These are phyloP conservation scores for Cantharis nigra DNA, from an alignment of 2,888 invertebrate species.

Conservation along the genomic window DNA sequence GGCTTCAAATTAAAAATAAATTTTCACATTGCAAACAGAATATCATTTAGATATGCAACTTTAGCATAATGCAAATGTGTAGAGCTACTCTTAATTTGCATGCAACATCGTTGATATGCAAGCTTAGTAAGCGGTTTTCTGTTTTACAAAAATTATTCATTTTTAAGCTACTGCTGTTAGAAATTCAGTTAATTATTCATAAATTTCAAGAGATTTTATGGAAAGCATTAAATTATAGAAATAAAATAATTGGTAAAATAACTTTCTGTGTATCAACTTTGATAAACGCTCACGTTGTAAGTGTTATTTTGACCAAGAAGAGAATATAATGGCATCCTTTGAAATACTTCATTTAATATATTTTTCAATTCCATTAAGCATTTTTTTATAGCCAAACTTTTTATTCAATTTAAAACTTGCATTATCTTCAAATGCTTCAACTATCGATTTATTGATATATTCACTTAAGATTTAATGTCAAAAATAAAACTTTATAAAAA, in stretches of 20 bases:
- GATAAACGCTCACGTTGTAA: not conserved
- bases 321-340: not conserved
- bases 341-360: conserved; percentile 85
- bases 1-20: not conserved
- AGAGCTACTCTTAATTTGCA: not conserved
- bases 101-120: not conserved
- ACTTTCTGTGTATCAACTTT: not conserved
- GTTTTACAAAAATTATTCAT: not conserved
- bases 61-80: not conserved
- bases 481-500: not conserved
- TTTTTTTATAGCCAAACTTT: conserved; percentile 95
- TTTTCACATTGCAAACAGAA: not conserved
- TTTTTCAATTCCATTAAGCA: conserved; percentile 86
- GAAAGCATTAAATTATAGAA: not conserved
- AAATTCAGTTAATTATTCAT: not conserved
- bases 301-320: not conserved
- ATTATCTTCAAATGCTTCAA: not conserved
- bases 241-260: not conserved
- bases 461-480: not conserved
- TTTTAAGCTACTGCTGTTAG: not conserved
- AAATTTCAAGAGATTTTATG: not conserved
- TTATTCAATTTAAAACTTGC: conserved; percentile 59
- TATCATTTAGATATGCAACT: not conserved
- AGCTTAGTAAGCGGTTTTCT: not conserved
- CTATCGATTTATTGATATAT: not conserved